Evolutionary conservation across 2,113 vertebrate species (phyloP), one percentile per base, ranked within the genome.

Genomic region (Pelobates fuscus): DNA sequence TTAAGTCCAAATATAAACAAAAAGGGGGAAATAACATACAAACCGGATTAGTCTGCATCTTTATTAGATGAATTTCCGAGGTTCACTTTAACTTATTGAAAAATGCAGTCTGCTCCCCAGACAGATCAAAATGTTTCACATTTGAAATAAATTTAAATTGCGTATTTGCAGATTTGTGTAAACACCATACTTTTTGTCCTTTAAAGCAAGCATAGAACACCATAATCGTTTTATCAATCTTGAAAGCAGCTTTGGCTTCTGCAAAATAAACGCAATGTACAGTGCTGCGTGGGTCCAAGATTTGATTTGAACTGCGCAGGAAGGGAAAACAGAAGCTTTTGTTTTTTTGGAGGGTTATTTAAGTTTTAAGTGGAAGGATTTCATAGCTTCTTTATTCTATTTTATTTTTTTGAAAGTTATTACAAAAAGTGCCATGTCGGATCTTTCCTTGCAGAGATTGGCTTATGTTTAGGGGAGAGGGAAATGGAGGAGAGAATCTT

Each of bases 31-130:
- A 76, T 23, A 8, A n/a, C 68, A 78, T 67, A 74, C 30, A 79
- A 81, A 86, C 61, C 41, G 81, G 74, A 80, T 81, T 29, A 81
- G n/a, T 74, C 30, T 71, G 12, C 58, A 81, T 79, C 76, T 72
- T 70, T 80, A 74, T 21, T 81, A 70, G 79, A 78, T 78, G 27
- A 24, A 81, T 43, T 83, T 78, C 76, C 24, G 27, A 82, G 78
- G 78, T 78, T 79, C 17, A 66, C 57, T 37, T 25, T 20, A 59
- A 79, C 58, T 54, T 24, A 77, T 0, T 80, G 65, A 84, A 85
- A 87, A 84, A 83, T 3, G 24, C 32, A 52, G 68, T 63, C 81
- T 71, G 73, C 27, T 71, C 68, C 17, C 15, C 68, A 41, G 55
- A 79, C 60, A 79, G 23, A 58, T 29, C 29, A 66, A 20, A 74